These are phyloP conservation scores for Ormyrus nitidulus DNA, from an alignment of 2,888 invertebrate genomes.

Conservation along the genomic window DNA sequence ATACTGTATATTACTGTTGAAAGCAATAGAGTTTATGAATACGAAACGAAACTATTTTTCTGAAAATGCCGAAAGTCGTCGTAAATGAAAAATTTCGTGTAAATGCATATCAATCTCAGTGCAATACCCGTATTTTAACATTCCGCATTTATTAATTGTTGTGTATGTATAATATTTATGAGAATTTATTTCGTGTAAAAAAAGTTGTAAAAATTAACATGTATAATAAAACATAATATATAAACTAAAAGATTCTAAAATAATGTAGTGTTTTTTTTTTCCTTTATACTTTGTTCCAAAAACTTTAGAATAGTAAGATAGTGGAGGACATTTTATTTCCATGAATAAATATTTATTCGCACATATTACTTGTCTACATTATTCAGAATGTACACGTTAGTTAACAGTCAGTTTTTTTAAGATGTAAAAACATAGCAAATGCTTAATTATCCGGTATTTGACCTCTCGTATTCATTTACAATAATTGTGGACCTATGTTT, in stretches of 20 bases:
- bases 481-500: conserved; percentile 55
- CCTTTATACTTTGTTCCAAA: not conserved
- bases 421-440: conserved; percentile 63
- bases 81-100: conserved; percentile 23
- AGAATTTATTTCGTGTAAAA: conserved; percentile 46
- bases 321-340: conserved; percentile 55
- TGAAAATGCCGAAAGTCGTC: not conserved
- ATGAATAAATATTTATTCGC: conserved; percentile 71
- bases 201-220: conserved; percentile 48
- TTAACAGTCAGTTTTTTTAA: conserved; percentile 61
- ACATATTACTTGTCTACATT: conserved; percentile 69
- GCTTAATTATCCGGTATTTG: conserved; percentile 61
- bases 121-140: conserved; percentile 43
- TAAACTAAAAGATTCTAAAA: conserved; percentile 15
- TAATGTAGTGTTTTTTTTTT: not conserved
- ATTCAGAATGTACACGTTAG: conserved; percentile 64
- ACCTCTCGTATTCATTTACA: conserved; percentile 57
- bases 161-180: conserved; percentile 36
- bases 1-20: conserved; percentile 37
- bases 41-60: conserved; percentile 44
- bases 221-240: conserved; percentile 20
- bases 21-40: conserved; percentile 40
- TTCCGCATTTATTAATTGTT: conserved; percentile 41
- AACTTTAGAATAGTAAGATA: conserved; percentile 26
- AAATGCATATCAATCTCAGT: conserved; percentile 38